A percentile compares a stretch with the other conserved stretches of the same genome.
These are phyloP conservation scores for Acholoe squamosa DNA, from an alignment of 2,888 invertebrate genomes.

Conservation along the genomic window DNA sequence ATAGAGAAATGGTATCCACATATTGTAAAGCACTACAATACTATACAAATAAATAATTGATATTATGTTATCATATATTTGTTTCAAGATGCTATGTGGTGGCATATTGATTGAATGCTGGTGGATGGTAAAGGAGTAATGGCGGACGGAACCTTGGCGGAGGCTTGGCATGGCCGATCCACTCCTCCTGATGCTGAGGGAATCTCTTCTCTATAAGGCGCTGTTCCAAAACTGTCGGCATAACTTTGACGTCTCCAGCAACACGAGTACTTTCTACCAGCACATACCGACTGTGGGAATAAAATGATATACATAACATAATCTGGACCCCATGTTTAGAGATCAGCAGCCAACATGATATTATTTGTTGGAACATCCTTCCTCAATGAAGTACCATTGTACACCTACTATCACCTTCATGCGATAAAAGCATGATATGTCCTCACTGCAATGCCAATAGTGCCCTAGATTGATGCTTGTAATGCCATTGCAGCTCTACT, in stretches of 20 bases:
- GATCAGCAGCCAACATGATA: no score
- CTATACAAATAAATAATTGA: no score
- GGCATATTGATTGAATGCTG: slow-evolving; percentile 43
- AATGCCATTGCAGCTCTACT: no score
- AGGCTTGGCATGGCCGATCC: slow-evolving; percentile 17
- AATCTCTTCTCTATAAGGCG: slow-evolving; percentile 29
- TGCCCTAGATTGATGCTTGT: no score
- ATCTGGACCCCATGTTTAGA: no score
- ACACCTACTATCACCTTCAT: no score
- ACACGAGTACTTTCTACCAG: not conserved
- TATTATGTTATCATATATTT: not conserved
- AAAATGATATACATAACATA: not conserved
- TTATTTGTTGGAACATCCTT: no score
- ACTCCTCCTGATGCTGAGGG: slow-evolving; percentile 49
- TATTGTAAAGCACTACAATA: no score
- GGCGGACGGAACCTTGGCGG: slow-evolving; percentile 51
- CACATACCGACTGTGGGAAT: slow-evolving; percentile 51
- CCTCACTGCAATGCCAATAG: no score
- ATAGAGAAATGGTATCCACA: no score
- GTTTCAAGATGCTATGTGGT: not conserved
- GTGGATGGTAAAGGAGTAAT: slow-evolving; percentile 38
- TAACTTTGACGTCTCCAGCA: not conserved
- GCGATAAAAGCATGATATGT: no score
- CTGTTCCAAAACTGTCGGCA: slow-evolving; percentile 56
- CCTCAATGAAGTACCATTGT: no score